A percentile compares a stretch with the other conserved stretches of the same genome.
phyloP scores from a whole-genome alignment of 2,797 vertebrate species.

The Hoplostethus mediterraneus region DNA sequence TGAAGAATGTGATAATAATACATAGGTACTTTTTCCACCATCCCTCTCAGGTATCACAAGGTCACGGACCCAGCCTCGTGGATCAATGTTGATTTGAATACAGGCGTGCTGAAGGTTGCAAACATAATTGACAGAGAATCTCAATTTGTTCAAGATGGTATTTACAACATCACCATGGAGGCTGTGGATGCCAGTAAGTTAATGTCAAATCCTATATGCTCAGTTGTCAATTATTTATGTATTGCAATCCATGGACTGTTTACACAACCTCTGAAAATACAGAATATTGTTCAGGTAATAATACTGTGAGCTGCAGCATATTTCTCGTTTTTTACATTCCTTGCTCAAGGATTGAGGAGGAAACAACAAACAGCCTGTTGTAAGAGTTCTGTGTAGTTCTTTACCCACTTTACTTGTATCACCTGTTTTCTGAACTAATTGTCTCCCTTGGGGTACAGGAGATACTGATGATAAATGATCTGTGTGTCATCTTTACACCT shows the following conservation, averaged over 20 bases:
- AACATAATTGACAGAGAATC: constrained; percentile 90
- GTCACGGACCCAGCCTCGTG: constrained; percentile 82
- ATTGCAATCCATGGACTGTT: background rate
- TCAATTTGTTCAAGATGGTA: constrained; percentile 76
- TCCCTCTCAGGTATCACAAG: constrained; percentile 84
- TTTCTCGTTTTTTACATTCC: background rate
- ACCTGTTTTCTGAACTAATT: too few species aligned
- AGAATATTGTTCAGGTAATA: background rate
- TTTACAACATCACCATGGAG: constrained; percentile 80
- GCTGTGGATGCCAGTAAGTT: constrained; percentile 81
- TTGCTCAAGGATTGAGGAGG: background rate
- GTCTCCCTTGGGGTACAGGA: background rate
- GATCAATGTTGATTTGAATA: constrained; percentile 84
- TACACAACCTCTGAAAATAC: background rate
- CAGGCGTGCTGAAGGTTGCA: constrained; percentile 85
- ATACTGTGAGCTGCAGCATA: background rate
- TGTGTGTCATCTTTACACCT: background rate
- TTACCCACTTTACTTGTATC: background rate
- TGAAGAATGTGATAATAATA: background rate
- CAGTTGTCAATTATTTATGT: background rate
- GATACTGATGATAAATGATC: background rate
- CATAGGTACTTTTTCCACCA: constrained; percentile 10
- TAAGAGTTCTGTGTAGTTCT: background rate
- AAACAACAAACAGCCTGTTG: background rate
- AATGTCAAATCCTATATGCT: background rate